Conservation (phyloP, 2,888 invertebrate genomes). For the Noctua fimbriata region DNA sequence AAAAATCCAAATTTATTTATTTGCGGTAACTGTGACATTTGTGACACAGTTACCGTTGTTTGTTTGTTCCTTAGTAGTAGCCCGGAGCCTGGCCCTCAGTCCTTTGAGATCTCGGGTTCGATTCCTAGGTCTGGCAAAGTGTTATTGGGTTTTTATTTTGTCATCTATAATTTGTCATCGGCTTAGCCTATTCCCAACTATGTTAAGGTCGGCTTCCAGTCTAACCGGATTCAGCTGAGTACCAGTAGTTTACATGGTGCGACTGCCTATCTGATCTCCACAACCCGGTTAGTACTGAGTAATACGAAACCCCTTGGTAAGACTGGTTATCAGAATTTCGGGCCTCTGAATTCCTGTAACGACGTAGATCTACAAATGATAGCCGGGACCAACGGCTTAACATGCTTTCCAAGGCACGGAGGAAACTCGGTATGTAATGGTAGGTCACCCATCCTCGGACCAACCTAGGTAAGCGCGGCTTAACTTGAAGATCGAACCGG, state of each 20-base stretch:
- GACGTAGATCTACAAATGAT: background rate
- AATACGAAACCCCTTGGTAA: background rate
- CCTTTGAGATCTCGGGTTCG: background rate
- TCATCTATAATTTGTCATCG: background rate
- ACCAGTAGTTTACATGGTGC: background rate
- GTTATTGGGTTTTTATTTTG: background rate
- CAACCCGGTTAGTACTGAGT: background rate
- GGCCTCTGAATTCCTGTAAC: background rate
- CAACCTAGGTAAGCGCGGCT: background rate
- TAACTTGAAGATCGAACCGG: background rate
- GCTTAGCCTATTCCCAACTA: background rate
- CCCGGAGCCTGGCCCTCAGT: background rate
- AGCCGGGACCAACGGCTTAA: background rate
- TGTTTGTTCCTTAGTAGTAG: background rate
- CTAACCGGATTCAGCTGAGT: background rate
- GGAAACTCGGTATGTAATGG: background rate
- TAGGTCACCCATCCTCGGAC: background rate
- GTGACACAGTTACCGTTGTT: too few species aligned
- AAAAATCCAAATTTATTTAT: background rate
- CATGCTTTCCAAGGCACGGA: background rate
- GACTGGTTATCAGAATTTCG: background rate
- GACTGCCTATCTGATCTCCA: background rate
- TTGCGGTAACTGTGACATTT: background rate
- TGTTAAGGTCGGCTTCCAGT: slow-evolving; percentile 1
- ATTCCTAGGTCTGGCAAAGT: background rate